These are phyloP conservation scores for Gallinago stenura DNA, from an alignment of 2,797 vertebrate genomes.

Conservation along the genomic window DNA sequence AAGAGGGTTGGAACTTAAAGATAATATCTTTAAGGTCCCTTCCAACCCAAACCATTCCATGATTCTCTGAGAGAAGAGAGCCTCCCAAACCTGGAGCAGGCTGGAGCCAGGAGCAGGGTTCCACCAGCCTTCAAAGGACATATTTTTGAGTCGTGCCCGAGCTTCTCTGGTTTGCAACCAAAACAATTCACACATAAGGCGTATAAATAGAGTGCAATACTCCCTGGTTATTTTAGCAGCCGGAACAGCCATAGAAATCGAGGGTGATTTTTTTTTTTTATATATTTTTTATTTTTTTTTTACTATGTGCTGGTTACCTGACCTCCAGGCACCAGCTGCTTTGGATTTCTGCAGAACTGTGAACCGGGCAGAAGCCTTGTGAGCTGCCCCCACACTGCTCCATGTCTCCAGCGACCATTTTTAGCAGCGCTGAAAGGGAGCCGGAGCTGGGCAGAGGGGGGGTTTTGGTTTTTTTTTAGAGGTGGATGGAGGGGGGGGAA, in stretches of 20 bases:
- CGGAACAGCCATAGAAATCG: slow-evolving; percentile 38
- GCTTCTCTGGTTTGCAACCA: slow-evolving; percentile 28
- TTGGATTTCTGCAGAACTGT: slow-evolving; percentile 19
- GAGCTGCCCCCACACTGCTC: slow-evolving; percentile 55
- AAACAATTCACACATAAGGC: slow-evolving; percentile 64
- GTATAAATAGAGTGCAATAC: slow-evolving; percentile 52
- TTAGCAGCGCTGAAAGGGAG: slow-evolving; percentile 37
- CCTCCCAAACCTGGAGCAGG: rapidly evolving
- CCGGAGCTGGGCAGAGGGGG: neutral
- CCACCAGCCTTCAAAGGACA: neutral
- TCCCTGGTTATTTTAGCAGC: slow-evolving; percentile 48
- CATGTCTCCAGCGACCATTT: slow-evolving; percentile 14
- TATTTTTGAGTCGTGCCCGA: neutral
- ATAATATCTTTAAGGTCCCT: too few relatives aligned
- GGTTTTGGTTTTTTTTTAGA: neutral
- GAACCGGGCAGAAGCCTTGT: neutral
- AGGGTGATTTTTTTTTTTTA: neutral
- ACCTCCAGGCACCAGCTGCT: slow-evolving; percentile 66
- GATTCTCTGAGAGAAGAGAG: neutral
- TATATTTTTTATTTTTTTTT: neutral
- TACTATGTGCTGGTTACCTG: slow-evolving; percentile 48
- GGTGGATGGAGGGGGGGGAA: neutral
- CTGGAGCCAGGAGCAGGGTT: neutral
- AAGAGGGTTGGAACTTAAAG: too few relatives aligned
- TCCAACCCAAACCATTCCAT: too few relatives aligned